These are phyloP conservation scores for Nannobrachium achirus DNA, from an alignment of 2,113 vertebrate genomes.

Conservation along the genomic window DNA sequence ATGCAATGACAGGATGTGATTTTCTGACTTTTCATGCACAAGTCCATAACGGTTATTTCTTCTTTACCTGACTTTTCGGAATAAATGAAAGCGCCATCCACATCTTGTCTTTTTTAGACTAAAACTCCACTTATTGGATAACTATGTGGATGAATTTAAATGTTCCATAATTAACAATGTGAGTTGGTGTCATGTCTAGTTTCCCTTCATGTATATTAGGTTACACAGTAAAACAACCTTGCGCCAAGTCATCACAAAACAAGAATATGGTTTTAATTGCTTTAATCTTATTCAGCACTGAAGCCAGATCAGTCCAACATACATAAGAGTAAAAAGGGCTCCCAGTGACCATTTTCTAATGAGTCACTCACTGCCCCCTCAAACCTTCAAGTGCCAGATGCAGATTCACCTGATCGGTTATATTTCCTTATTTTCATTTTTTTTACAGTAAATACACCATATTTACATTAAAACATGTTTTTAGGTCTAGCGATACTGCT, in stretches of 20 bases:
- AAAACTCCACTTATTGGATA: neutral
- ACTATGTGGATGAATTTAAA: neutral
- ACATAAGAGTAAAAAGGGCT: constrained; percentile 20
- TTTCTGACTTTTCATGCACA: constrained; percentile 21
- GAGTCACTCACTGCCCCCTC: neutral
- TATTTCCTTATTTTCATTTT: constrained; percentile 42
- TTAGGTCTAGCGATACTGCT: constrained; percentile 17
- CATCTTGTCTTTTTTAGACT: constrained; percentile 3
- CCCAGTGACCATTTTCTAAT: neutral
- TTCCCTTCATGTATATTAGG: no score
- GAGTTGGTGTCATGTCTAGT: neutral
- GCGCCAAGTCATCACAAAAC: neutral
- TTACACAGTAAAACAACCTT: neutral
- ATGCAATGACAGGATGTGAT: constrained; percentile 36
- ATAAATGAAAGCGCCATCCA: constrained; percentile 73
- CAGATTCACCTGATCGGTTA: constrained; percentile 54
- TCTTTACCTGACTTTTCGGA: constrained; percentile 74
- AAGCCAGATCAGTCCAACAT: constrained; percentile 61
- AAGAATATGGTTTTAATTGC: constrained; percentile 54
- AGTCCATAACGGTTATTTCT: constrained; percentile 34
- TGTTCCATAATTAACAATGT: no score
- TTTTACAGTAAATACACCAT: constrained; percentile 75
- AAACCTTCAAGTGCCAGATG: constrained; percentile 66
- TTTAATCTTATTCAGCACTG: constrained; percentile 70
- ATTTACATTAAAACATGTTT: constrained; percentile 58